phyloP scores from a whole-genome alignment of 92 coral and sea anemone species.

The Bergia puertoricense region DNA sequence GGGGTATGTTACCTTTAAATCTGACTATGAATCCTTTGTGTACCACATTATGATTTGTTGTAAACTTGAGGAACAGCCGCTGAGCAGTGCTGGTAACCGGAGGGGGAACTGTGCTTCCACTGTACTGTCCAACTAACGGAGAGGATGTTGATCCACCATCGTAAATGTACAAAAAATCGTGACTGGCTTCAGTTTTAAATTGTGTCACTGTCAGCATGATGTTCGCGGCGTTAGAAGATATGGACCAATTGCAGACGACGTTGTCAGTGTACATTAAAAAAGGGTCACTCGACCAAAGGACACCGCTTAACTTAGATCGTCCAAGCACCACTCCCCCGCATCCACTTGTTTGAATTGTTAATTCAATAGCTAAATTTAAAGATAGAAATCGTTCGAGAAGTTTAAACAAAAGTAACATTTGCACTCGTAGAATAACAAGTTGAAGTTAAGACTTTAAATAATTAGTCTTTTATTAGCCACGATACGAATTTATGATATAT shows the following conservation, averaged over 20 bases:
- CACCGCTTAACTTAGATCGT: neutral
- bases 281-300: neutral
- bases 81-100: neutral
- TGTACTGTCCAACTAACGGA: neutral
- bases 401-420: neutral
- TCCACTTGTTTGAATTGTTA: neutral
- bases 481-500: too few species aligned
- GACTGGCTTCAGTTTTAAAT: neutral
- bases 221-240: neutral
- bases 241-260: neutral
- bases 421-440: too few species aligned
- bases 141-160: constrained; percentile 3
- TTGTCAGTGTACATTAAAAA: neutral
- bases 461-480: too few species aligned
- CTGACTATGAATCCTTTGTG: neutral
- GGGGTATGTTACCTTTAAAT: neutral
- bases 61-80: neutral
- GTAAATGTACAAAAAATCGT: neutral
- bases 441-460: too few species aligned
- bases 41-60: neutral
- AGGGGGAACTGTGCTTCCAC: neutral
- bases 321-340: neutral
- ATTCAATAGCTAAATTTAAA: neutral
- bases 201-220: neutral
- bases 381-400: neutral